A percentile compares a stretch with the other conserved stretches of the same genome.
phyloP scores from a whole-genome alignment of 2,888 invertebrate species.

The Drosophila glabriapex region DNA sequence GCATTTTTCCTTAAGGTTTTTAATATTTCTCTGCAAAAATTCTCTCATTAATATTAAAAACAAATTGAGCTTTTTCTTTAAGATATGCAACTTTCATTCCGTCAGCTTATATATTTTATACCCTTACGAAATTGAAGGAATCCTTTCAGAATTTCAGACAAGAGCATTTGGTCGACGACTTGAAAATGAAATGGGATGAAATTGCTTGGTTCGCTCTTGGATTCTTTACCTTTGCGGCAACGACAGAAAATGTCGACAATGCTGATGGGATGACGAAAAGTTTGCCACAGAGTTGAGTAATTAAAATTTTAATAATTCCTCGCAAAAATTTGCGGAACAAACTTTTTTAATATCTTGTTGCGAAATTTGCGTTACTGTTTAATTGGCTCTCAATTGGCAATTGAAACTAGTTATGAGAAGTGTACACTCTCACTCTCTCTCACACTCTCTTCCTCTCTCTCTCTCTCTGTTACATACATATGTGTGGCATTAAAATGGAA shows the following conservation, averaged over 20 bases:
- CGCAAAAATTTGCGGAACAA: conserved; percentile 39
- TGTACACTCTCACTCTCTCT: not conserved
- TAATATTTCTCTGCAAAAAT: not conserved
- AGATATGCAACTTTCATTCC: not conserved
- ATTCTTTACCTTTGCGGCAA: conserved; percentile 44
- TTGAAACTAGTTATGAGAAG: conserved; percentile 16
- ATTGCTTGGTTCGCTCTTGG: not conserved
- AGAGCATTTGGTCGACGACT: conserved; percentile 14
- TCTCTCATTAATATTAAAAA: not conserved
- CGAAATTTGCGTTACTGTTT: conserved; percentile 47
- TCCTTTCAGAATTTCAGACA: not conserved
- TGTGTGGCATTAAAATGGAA: conserved; percentile 7
- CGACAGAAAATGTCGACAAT: conserved; percentile 17
- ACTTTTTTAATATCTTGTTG: conserved; percentile 62
- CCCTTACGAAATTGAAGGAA: not conserved
- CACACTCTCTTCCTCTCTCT: not conserved
- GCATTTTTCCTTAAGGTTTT: conserved; percentile 21
- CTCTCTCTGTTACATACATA: not conserved
- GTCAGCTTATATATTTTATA: not conserved
- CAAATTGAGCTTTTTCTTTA: not conserved
- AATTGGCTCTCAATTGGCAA: conserved; percentile 72
- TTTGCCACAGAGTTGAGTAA: conserved; percentile 66
- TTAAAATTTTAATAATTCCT: conserved; percentile 76
- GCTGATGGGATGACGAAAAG: conserved; percentile 45
- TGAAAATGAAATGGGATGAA: not conserved